These are phyloP conservation scores for Actinia equina DNA, from an alignment of 64 coral and sea anemone species.

Conservation along the genomic window DNA sequence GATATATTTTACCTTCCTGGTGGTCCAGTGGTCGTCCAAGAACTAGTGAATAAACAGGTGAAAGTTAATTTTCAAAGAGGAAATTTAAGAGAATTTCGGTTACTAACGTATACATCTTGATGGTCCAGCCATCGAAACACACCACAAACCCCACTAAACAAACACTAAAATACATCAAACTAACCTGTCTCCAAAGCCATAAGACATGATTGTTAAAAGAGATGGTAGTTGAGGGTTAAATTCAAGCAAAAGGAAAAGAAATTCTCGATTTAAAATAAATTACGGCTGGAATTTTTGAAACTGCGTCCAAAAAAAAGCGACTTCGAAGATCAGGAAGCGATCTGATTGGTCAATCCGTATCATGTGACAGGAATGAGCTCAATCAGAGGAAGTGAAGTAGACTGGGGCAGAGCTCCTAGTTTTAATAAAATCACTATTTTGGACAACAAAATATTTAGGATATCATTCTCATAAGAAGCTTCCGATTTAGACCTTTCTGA, in stretches of 20 bases:
- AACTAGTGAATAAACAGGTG: conserved; percentile 27
- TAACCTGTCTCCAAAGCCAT: conserved; percentile 64
- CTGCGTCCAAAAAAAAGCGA: conserved; percentile 29
- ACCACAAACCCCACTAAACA: conserved; percentile 13
- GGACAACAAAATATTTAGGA: background rate
- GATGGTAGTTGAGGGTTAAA: background rate
- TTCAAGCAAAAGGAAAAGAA: conserved; percentile 1
- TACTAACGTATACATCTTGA: conserved; percentile 18
- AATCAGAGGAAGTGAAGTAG: background rate
- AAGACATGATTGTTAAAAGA: conserved; percentile 26
- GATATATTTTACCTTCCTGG: conserved; percentile 51
- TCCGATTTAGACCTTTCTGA: background rate
- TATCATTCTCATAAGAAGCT: background rate
- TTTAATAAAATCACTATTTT: background rate
- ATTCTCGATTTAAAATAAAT: conserved; percentile 16
- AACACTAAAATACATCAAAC: background rate
- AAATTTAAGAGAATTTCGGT: conserved; percentile 29
- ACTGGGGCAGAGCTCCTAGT: background rate
- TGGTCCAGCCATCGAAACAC: conserved; percentile 1
- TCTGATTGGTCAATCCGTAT: conserved; percentile 50
- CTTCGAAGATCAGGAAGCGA: background rate
- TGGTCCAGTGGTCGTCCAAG: conserved; percentile 55
- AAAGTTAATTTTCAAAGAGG: conserved; percentile 19
- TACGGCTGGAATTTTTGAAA: conserved; percentile 23
- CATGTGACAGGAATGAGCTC: conserved; percentile 10